A percentile compares a stretch with the other conserved stretches of the same genome.
These are phyloP conservation scores for Xyrauchen texanus DNA, from an alignment of 2,113 vertebrate species.

Conservation along the genomic window DNA sequence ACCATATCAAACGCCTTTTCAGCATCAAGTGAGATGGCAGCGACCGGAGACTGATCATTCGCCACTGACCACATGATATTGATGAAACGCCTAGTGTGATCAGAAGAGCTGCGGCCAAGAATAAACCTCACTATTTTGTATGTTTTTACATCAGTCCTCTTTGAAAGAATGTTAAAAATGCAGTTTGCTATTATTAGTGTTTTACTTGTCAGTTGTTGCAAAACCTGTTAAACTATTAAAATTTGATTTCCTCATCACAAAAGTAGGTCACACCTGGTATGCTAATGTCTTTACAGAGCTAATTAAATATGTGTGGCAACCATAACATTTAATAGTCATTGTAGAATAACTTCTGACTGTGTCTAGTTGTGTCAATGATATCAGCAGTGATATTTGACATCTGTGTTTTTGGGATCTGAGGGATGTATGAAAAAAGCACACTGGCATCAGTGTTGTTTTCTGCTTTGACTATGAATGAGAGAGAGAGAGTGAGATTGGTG, in stretches of 20 bases:
- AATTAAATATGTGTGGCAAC: background rate
- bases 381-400: background rate
- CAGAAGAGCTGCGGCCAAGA: too few relatives aligned
- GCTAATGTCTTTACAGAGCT: background rate
- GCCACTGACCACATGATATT: too few relatives aligned
- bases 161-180: background rate
- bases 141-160: too few relatives aligned
- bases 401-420: constrained; percentile 32
- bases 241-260: background rate
- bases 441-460: constrained; percentile 36
- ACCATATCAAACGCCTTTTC: too few relatives aligned
- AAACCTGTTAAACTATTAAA: constrained; percentile 1
- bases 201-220: background rate
- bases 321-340: background rate
- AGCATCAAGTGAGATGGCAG: too few relatives aligned
- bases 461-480: constrained; percentile 34
- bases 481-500: constrained; percentile 12
- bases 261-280: background rate
- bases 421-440: constrained; percentile 31
- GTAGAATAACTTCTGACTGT: background rate
- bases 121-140: too few relatives aligned
- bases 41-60: too few relatives aligned
- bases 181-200: background rate
- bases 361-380: background rate
- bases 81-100: too few relatives aligned